phyloP scores from a whole-genome alignment of 2,888 invertebrate genomes.

The Tortricodes alternella region DNA sequence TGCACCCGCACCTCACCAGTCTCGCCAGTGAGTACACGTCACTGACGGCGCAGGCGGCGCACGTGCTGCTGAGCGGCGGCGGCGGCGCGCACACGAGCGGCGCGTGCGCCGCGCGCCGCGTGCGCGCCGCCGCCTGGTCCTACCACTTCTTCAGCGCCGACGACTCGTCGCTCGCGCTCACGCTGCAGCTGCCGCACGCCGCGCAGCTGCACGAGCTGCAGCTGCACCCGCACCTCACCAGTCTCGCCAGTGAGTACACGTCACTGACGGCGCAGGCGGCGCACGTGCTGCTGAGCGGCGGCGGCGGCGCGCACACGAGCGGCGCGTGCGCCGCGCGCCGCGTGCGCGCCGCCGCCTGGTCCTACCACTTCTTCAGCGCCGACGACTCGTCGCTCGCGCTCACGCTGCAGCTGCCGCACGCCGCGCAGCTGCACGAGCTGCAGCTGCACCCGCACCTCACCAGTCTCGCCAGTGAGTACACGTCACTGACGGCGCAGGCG shows the following conservation, averaged over 20 bases:
- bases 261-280: slow-evolving; percentile 90
- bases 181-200: slow-evolving; percentile 93
- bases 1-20: slow-evolving; percentile 93
- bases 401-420: slow-evolving; percentile 93
- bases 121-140: slow-evolving; percentile 96
- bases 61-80: slow-evolving; percentile 51
- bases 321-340: slow-evolving; percentile 90
- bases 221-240: slow-evolving; percentile 92
- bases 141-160: slow-evolving; percentile 96
- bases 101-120: slow-evolving; percentile 89
- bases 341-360: slow-evolving; percentile 96
- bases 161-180: slow-evolving; percentile 93
- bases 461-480: slow-evolving; percentile 87
- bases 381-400: slow-evolving; percentile 94
- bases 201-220: slow-evolving; percentile 94
- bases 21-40: slow-evolving; percentile 84
- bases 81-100: slow-evolving; percentile 80
- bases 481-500: no score
- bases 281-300: slow-evolving; percentile 48
- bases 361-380: slow-evolving; percentile 96
- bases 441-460: slow-evolving; percentile 93
- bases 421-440: slow-evolving; percentile 93
- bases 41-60: slow-evolving; percentile 90
- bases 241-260: slow-evolving; percentile 85
- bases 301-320: slow-evolving; percentile 72